These are phyloP conservation scores for Drosophila repleta DNA, from an alignment of 1,140 invertebrate species.

Conservation along the genomic window DNA sequence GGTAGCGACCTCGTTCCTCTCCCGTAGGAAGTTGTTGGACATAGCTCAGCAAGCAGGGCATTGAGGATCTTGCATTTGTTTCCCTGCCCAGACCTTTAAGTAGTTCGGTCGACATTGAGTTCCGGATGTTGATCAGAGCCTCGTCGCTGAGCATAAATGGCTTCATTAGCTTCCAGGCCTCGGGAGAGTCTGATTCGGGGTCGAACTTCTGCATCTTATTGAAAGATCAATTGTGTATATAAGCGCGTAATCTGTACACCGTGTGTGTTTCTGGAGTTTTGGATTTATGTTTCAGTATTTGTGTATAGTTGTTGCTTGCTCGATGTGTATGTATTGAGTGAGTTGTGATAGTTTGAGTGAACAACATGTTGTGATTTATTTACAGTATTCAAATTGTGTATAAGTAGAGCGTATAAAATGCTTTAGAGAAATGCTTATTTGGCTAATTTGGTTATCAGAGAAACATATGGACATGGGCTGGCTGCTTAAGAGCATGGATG, in stretches of 20 bases:
- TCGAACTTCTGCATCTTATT: not conserved
- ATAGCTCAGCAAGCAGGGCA: conserved; percentile 97
- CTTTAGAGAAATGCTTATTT: conserved; percentile 66
- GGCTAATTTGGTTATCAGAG: conserved; percentile 54
- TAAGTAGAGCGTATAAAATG: conserved; percentile 49
- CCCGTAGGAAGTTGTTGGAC: conserved; percentile 98
- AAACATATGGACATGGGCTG: conserved; percentile 47
- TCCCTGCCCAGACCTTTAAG: conserved; percentile 91
- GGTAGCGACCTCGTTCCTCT: conserved; percentile 96
- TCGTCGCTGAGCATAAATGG: conserved; percentile 32
- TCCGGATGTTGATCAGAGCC: conserved; percentile 21
- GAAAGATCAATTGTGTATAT: too few relatives aligned
- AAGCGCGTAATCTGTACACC: too few relatives aligned
- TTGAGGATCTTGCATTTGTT: conserved; percentile 89
- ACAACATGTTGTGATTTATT: conserved; percentile 76
- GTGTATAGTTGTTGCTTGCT: not conserved
- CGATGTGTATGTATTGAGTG: not conserved
- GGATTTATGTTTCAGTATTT: too few relatives aligned
- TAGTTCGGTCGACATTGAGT: conserved; percentile 85
- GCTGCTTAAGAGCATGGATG: conserved; percentile 18
- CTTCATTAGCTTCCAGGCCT: conserved; percentile 54
- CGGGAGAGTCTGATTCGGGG: conserved; percentile 41
- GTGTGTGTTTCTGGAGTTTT: too few relatives aligned
- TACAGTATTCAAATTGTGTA: conserved; percentile 36
- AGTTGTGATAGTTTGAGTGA: conserved; percentile 10